Evolutionary conservation across 92 coral and sea anemone species (phyloP).

Genomic region (Chrysogorgia sp.): DNA sequence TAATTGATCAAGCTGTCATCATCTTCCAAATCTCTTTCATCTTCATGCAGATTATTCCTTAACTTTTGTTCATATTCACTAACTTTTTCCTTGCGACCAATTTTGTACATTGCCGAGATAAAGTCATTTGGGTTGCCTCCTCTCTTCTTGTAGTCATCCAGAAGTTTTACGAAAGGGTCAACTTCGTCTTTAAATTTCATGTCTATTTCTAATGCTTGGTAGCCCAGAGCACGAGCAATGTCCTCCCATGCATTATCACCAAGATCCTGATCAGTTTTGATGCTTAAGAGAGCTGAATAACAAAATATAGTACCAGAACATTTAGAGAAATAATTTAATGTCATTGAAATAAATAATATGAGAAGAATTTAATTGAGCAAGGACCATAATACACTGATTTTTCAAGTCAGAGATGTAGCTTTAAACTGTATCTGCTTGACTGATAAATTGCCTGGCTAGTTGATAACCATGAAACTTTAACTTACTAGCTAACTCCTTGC

Average conservation of each 20-base stretch:
- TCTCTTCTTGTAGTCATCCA: slow-evolving; percentile 82
- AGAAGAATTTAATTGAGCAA: no score
- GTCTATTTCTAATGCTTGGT: slow-evolving; percentile 78
- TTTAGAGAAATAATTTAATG: no score
- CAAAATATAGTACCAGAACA: no score
- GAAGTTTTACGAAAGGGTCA: slow-evolving; percentile 75
- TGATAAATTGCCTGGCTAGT: not conserved
- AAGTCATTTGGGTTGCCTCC: slow-evolving; percentile 90
- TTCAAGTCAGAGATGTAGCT: not conserved
- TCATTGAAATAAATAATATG: no score
- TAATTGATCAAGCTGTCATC: not conserved
- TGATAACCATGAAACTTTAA: not conserved
- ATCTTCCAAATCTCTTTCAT: slow-evolving; percentile 4
- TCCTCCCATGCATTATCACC: slow-evolving; percentile 98
- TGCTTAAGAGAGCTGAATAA: slow-evolving; percentile 70
- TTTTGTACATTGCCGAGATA: slow-evolving; percentile 82
- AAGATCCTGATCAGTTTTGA: slow-evolving; percentile 85
- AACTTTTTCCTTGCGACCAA: slow-evolving; percentile 54
- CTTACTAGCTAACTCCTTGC: slow-evolving; percentile 84
- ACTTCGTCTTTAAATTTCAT: slow-evolving; percentile 61
- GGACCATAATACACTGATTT: not conserved
- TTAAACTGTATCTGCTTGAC: no score
- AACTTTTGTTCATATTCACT: slow-evolving; percentile 15
- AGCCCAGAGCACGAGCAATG: slow-evolving; percentile 79
- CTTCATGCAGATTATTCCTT: not conserved